Conservation (phyloP, 2,797 vertebrate genomes). For the Enteromius treurensis region DNA sequence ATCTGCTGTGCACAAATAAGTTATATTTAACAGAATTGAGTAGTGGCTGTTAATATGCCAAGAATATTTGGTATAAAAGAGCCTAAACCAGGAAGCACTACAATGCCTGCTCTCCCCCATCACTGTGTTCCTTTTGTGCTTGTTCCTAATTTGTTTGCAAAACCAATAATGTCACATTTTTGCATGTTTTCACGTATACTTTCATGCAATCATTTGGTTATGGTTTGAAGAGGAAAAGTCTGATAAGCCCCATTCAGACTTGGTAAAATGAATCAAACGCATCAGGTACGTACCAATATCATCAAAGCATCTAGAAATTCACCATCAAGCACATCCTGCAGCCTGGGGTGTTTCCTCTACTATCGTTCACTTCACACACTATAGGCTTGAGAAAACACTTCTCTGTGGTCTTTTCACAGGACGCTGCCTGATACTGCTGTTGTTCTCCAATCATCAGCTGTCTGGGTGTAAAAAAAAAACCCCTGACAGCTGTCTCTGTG, state of each 20-base stretch:
- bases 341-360: conserved; percentile 26
- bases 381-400: conserved; percentile 4
- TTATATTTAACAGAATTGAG: neutral
- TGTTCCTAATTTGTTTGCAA: conserved; percentile 18
- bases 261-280: neutral
- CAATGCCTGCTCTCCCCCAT: neutral
- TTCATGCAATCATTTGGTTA: neutral
- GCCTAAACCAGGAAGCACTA: neutral
- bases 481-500: conserved; percentile 2
- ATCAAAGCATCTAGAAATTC: neutral
- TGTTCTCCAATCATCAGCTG: neutral
- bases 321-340: conserved; percentile 13
- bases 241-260: neutral
- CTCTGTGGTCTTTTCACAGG: neutral
- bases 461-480: neutral
- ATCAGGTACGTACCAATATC: neutral
- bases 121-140: neutral
- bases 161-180: conserved; percentile 8
- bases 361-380: neutral
- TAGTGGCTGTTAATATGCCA: neutral
- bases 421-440: conserved; percentile 10
- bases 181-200: conserved; percentile 9
- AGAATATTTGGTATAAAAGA: neutral
- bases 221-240: neutral
- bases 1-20: neutral